These are phyloP conservation scores for Pao palembangensis DNA, from an alignment of 2,113 vertebrate genomes.

Conservation along the genomic window DNA sequence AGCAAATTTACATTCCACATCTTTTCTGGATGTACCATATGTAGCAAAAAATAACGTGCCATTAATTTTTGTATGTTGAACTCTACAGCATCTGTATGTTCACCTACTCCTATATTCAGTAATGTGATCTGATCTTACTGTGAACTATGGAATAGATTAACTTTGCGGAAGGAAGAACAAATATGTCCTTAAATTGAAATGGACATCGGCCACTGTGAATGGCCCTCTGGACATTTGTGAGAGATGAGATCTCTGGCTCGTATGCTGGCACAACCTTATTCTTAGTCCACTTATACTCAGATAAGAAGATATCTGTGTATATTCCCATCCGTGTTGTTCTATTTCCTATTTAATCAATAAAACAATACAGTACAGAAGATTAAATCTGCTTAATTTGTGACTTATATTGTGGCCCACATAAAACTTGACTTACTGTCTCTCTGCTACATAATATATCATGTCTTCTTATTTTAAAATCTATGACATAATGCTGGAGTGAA, in stretches of 20 bases:
- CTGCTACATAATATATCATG: background rate
- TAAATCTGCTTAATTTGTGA: slow-evolving; percentile 31
- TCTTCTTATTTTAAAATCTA: background rate
- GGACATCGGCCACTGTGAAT: slow-evolving; percentile 48
- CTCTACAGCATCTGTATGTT: slow-evolving; percentile 51
- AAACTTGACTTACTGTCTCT: background rate
- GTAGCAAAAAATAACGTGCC: slow-evolving; percentile 71
- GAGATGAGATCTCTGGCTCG: slow-evolving; percentile 49
- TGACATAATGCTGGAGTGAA: background rate
- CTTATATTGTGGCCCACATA: slow-evolving; percentile 13
- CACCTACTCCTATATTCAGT: slow-evolving; percentile 38
- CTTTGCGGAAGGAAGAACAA: slow-evolving; percentile 16
- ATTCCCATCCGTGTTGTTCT: slow-evolving; percentile 70
- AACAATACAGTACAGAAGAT: slow-evolving; percentile 54
- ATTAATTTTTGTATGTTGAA: slow-evolving; percentile 58
- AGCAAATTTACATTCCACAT: slow-evolving; percentile 67
- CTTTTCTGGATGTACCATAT: slow-evolving; percentile 63
- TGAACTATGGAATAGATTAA: slow-evolving; percentile 41
- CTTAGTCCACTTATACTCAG: slow-evolving; percentile 53
- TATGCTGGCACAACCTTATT: slow-evolving; percentile 44
- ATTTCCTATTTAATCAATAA: slow-evolving; percentile 81
- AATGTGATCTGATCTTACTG: slow-evolving; percentile 55
- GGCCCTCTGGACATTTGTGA: slow-evolving; percentile 35
- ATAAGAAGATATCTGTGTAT: slow-evolving; percentile 67
- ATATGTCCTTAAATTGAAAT: slow-evolving; percentile 18